Conservation (phyloP, 2,888 invertebrate species). For the Laspeyria flexula region DNA sequence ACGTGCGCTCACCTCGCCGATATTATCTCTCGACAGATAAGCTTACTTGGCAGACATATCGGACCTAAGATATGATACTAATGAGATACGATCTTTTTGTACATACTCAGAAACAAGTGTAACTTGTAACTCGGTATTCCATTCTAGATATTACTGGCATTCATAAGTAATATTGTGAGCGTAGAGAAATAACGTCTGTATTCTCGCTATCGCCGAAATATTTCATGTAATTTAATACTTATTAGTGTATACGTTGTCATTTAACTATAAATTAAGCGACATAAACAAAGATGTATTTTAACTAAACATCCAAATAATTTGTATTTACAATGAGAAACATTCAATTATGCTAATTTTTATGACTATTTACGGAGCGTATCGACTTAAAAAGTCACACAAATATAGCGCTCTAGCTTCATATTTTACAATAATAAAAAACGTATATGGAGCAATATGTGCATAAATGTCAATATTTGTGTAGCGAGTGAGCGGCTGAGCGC, state of each 20-base stretch:
- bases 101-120: slow-evolving; percentile 18
- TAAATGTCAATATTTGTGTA: slow-evolving; percentile 83
- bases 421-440: slow-evolving; percentile 83
- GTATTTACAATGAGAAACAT: slow-evolving; percentile 74
- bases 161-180: slow-evolving; percentile 1
- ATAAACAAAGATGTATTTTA: slow-evolving; percentile 68
- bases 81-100: slow-evolving; percentile 28
- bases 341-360: slow-evolving; percentile 84
- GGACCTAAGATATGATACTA: slow-evolving; percentile 31
- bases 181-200: no score
- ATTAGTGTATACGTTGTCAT: slow-evolving; percentile 44
- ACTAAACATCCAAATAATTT: slow-evolving; percentile 72
- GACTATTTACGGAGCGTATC: slow-evolving; percentile 71
- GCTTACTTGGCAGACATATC: slow-evolving; percentile 19
- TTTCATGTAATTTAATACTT: slow-evolving; percentile 27
- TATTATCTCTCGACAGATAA: slow-evolving; percentile 30
- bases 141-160: slow-evolving; percentile 2
- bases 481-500: slow-evolving; percentile 47
- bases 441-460: slow-evolving; percentile 86
- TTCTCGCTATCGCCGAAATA: no score
- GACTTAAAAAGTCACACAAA: slow-evolving; percentile 70
- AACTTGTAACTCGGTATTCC: slow-evolving; percentile 7
- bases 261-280: slow-evolving; percentile 61
- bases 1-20: slow-evolving; percentile 18
- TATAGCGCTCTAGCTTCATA: slow-evolving; percentile 77